Evolutionary conservation across 2,797 vertebrate genomes (phyloP), one percentile per base, ranked within the genome.

Genomic region (Pelobates cultripes): DNA sequence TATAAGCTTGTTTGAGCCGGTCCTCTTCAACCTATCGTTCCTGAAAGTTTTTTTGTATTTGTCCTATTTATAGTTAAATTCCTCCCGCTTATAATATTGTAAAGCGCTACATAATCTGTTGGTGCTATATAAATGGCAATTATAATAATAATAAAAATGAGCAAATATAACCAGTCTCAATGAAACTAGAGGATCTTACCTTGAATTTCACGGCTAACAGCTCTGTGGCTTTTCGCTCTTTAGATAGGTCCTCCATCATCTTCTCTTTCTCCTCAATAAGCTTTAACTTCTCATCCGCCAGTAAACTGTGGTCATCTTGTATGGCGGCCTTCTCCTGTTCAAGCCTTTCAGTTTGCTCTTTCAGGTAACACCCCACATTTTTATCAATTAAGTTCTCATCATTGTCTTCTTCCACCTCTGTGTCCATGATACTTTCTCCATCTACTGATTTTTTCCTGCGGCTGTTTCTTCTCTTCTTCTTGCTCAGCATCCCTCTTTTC

Each of bases 191-290:
- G 4, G 1, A 64, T 2, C 87, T 8, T 91, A 99, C 97, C 97
- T 99, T 98, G 85, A 98, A 98, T 87, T 97, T 99, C 89, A 96
- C 95, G 1, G 97, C 96, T 44, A 99, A 95, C 84, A 95, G 94
- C 90, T 97, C 96, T 0, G 97, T 91, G 79, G 96, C 95, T 75
- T 98, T 95, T 85, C 96, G 97, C 80, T 99, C 97, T 88, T 94
- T 96, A 79, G 93, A 89, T 86, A 97, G 89, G 15, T 98, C 96
- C 85, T 95, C 95, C 57, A 98, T 89, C 88, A 96, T 97, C 86
- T 94, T 97, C 86, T 95, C 95, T 86, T 98, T 97, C 85, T 96
- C 96, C 75, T 91, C 93, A 77, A 97, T 90, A 55, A 94, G 91
- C 86, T 93, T 95, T 80, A 95, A 86, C 90, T 95, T 98, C 90